phyloP scores from a whole-genome alignment of 2,113 vertebrate species.

The Agelaius phoeniceus region DNA sequence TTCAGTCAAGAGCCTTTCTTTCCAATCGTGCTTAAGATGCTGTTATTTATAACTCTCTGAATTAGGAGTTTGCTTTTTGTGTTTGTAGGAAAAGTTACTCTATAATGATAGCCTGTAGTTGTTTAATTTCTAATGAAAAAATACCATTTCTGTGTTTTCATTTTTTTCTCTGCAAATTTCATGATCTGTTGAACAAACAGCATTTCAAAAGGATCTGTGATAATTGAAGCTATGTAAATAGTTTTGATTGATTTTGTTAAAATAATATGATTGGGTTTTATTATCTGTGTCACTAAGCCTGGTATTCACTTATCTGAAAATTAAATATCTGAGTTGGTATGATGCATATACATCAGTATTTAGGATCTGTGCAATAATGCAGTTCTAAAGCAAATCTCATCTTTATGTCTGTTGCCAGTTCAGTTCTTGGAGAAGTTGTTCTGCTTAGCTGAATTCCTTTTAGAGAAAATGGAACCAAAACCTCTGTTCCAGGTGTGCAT shows the following conservation, averaged over 20 bases:
- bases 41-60: conserved; percentile 33
- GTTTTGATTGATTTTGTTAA: not conserved
- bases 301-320: not conserved
- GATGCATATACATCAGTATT: not conserved
- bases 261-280: not conserved
- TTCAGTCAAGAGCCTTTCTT: not conserved
- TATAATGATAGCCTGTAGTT: not conserved
- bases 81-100: conserved; percentile 5
- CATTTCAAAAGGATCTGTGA: not conserved
- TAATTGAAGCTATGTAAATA: conserved; percentile 15
- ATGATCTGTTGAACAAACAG: conserved; percentile 1
- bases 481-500: not conserved
- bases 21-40: not conserved
- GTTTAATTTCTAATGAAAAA: conserved; percentile 57
- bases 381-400: not conserved
- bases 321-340: not conserved
- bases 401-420: not conserved
- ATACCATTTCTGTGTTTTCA: not conserved
- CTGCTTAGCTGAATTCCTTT: not conserved
- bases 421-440: not conserved
- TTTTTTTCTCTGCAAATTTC: not conserved
- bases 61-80: conserved; percentile 32
- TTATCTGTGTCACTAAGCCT: not conserved
- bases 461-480: not conserved
- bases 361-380: not conserved